phyloP scores from a whole-genome alignment of 2,888 invertebrate species.

The Acheta domesticus region DNA sequence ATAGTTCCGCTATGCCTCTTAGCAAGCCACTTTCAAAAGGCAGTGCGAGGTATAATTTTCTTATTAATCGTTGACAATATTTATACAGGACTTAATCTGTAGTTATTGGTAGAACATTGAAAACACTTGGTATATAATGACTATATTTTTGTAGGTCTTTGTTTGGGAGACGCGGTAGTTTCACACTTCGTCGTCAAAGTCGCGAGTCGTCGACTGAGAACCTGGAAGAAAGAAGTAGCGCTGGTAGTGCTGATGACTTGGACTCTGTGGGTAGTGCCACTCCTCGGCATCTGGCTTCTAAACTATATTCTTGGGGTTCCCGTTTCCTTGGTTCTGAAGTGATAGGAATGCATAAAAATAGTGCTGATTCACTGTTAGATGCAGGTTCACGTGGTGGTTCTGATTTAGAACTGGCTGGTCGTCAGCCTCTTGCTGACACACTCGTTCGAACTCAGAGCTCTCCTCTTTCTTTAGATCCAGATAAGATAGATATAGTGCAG shows the following conservation, averaged over 20 bases:
- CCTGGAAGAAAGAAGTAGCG: constrained; percentile 38
- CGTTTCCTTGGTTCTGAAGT: constrained; percentile 25
- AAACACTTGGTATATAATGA: background rate
- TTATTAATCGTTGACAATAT: too few species aligned
- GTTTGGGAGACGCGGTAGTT: constrained; percentile 39
- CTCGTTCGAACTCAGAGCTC: background rate
- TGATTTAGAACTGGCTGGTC: background rate
- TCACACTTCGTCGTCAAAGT: constrained; percentile 38
- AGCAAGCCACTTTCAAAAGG: background rate
- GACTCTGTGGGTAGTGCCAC: constrained; percentile 32
- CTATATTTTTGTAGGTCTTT: constrained; percentile 35
- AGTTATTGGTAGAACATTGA: too few species aligned
- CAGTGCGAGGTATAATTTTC: background rate
- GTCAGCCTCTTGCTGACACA: background rate
- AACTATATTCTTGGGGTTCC: constrained; percentile 29
- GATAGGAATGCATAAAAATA: constrained; percentile 26
- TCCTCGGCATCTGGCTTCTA: constrained; percentile 30
- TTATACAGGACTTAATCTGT: too few species aligned
- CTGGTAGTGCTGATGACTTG: constrained; percentile 37
- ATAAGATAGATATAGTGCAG: background rate
- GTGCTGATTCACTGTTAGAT: constrained; percentile 29
- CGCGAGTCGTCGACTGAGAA: constrained; percentile 41
- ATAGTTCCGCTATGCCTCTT: background rate
- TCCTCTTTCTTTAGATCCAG: background rate
- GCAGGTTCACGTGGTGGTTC: background rate